These are phyloP conservation scores for Caenorhabditis japonica DNA, from an alignment of 2,888 invertebrate species.

Conservation along the genomic window DNA sequence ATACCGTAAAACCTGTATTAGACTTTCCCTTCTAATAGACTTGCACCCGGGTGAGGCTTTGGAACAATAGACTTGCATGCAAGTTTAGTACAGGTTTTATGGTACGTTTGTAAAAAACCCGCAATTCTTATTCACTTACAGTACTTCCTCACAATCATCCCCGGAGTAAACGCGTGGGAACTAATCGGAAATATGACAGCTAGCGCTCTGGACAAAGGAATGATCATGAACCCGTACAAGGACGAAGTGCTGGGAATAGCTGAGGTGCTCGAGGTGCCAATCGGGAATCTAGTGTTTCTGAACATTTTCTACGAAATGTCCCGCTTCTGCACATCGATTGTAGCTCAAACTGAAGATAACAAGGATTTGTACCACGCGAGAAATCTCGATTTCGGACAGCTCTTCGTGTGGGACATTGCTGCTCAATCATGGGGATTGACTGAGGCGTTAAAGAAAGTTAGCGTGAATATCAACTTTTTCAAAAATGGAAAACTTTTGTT, in stretches of 20 bases:
- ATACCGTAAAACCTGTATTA: neutral
- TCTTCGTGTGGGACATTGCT: slow-evolving; percentile 66
- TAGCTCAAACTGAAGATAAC: slow-evolving; percentile 63
- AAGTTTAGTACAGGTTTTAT: too few relatives aligned
- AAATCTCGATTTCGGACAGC: slow-evolving; percentile 71
- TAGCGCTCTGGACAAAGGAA: slow-evolving; percentile 57
- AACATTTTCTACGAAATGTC: slow-evolving; percentile 72
- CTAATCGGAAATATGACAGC: slow-evolving; percentile 62
- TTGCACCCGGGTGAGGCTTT: too few relatives aligned
- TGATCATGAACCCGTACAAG: slow-evolving; percentile 64
- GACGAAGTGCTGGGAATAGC: slow-evolving; percentile 70
- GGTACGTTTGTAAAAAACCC: too few relatives aligned
- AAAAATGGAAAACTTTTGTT: slow-evolving; percentile 63
- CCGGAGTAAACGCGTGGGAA: slow-evolving; percentile 59
- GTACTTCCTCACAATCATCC: slow-evolving; percentile 62
- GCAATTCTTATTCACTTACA: too few relatives aligned
- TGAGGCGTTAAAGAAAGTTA: slow-evolving; percentile 63
- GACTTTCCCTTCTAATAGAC: too few relatives aligned
- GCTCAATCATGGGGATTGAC: slow-evolving; percentile 67
- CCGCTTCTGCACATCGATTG: slow-evolving; percentile 70
- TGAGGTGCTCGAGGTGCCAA: slow-evolving; percentile 60
- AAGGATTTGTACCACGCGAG: slow-evolving; percentile 62
- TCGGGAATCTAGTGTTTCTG: slow-evolving; percentile 68
- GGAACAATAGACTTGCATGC: too few relatives aligned
- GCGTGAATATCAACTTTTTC: slow-evolving; percentile 68